Evolutionary conservation across 1,140 invertebrate species (phyloP), one percentile per base, ranked within the genome.

Genomic region (Cydia pomonella): DNA sequence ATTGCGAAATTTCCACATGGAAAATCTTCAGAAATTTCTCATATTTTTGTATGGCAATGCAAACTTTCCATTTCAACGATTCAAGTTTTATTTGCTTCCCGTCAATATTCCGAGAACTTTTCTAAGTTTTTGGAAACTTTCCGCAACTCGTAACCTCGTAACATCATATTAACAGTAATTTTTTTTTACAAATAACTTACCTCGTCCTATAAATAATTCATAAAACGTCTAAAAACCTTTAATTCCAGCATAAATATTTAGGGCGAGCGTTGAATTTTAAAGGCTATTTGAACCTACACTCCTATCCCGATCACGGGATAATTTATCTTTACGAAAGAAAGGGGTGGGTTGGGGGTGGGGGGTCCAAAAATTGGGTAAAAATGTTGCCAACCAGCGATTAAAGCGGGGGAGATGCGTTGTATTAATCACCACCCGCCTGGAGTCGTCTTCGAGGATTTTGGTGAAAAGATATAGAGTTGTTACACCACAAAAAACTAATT

Each of bases 281-380:
- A 92, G 86, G 87, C 91, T 90, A 91, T 92, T 92, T 89, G 87
- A 91, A 91, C 88, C 88, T 90, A 91, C 89, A 90, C 91, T 92
- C 91, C 91, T 90, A 90, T 92, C 87, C 90, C 89, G 91, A 92
- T 91, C 91, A 85, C 82, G 83, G 90, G 87, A 92, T 92, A 92
- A 92, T 92, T 92, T 92, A 92, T 92, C 91, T 92, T 91, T 90
- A 91, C 87, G 89, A 92, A 92, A 92, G 89, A 92, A 92, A 92
- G 89, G 90, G 90, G 88, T 91, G 87, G 88, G 87, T 80, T 72
- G 18, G 78, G 78, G 62, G 83, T 27, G 77, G 84, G 79, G 76
- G 75, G 72, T 72, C 87, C 90, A 92, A 92, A 92, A 92, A 92
- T 92, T 92, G 91, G 89, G 89, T 91, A 92, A 92, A 92, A 92